A percentile compares a stretch with the other conserved stretches of the same genome.
These are phyloP conservation scores for Pampusana beccarii DNA, from an alignment of 2,113 vertebrate genomes.

Conservation along the genomic window DNA sequence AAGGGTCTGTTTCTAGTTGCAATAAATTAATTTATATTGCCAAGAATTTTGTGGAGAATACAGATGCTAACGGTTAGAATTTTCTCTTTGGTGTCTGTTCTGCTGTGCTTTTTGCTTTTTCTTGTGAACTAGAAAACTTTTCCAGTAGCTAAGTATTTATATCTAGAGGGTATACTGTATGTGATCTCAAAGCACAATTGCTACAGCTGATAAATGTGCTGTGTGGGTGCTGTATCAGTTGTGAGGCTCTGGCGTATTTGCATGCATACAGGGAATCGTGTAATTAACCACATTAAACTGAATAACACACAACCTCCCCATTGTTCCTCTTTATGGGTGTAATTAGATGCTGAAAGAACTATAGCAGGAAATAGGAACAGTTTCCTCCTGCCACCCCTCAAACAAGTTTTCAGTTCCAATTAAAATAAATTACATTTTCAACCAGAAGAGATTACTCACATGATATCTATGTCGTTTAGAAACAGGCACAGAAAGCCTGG, in stretches of 20 bases:
- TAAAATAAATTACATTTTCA: slow-evolving; percentile 60
- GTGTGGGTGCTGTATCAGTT: background rate
- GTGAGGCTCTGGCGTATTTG: background rate
- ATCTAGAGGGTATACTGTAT: background rate
- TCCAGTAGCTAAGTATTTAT: background rate
- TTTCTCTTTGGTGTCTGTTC: background rate
- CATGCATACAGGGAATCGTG: background rate
- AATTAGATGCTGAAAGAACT: slow-evolving; percentile 44
- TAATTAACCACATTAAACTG: slow-evolving; percentile 25
- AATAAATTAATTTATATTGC: background rate
- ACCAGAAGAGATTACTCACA: slow-evolving; percentile 1
- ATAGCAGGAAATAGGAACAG: slow-evolving; percentile 25
- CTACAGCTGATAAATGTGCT: background rate
- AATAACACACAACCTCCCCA: background rate
- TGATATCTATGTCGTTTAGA: background rate
- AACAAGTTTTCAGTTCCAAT: slow-evolving; percentile 60
- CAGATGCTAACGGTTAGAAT: background rate
- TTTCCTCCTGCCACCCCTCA: slow-evolving; percentile 48
- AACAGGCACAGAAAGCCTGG: background rate
- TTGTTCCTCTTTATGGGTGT: slow-evolving; percentile 28
- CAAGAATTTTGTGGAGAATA: background rate
- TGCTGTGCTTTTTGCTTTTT: background rate
- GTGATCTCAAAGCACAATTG: background rate
- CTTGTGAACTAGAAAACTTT: background rate
- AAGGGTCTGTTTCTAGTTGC: background rate